These are phyloP conservation scores for Osedax fenrisi DNA, from an alignment of 2,888 invertebrate genomes.

Conservation along the genomic window DNA sequence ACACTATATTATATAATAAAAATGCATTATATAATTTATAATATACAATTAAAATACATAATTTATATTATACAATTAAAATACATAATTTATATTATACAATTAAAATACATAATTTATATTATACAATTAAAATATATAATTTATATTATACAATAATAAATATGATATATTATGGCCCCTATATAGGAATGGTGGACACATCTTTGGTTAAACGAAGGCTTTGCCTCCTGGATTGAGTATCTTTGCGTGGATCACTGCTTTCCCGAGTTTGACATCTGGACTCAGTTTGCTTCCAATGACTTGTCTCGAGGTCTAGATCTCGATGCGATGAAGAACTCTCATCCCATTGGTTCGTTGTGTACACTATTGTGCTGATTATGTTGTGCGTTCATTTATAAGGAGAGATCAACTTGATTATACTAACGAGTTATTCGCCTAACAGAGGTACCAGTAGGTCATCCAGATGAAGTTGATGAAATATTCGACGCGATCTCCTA, in stretches of 20 bases:
- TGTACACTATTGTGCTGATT: neutral
- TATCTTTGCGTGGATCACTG: slow-evolving; percentile 80
- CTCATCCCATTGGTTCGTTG: slow-evolving; percentile 69
- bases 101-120: too few relatives aligned
- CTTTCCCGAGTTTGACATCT: slow-evolving; percentile 88
- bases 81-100: too few relatives aligned
- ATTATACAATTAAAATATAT: too few relatives aligned
- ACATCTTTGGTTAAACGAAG: slow-evolving; percentile 84
- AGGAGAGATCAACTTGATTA: too few relatives aligned
- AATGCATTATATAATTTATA: too few relatives aligned
- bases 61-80: too few relatives aligned
- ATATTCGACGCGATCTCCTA: slow-evolving; percentile 96
- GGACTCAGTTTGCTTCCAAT: slow-evolving; percentile 87
- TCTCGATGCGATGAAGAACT: slow-evolving; percentile 72
- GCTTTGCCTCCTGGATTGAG: slow-evolving; percentile 88
- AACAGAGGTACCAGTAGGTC: slow-evolving; percentile 65
- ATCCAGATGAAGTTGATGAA: slow-evolving; percentile 87
- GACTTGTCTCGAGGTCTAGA: slow-evolving; percentile 68
- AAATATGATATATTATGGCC: too few relatives aligned
- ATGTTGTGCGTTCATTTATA: too few relatives aligned
- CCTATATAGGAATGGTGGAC: slow-evolving; percentile 75
- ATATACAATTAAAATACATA: too few relatives aligned
- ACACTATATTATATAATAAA: too few relatives aligned
- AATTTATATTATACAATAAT: too few relatives aligned
- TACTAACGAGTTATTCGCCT: too few relatives aligned